Base-by-base conservation (phyloP, 2,797 vertebrate genomes). In the Hyperoplus immaculatus region DNA sequence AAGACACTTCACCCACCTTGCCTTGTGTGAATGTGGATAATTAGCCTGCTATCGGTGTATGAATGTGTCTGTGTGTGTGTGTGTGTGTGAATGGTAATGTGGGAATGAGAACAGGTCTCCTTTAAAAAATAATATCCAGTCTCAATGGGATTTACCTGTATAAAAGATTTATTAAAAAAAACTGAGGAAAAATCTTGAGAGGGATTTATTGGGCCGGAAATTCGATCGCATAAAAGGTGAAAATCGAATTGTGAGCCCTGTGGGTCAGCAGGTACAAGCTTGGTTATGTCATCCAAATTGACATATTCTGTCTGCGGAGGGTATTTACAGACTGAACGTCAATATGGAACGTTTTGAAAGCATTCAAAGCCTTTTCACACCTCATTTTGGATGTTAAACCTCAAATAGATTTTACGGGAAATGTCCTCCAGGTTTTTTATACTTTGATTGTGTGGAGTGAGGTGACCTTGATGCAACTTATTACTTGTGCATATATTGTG, bases 211-310 rank as follows among this genome's bases (percentile, higher is more conserved):
- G 11, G 16, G 15, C 29, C 16, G 68, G 54, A 66, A 53, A 64
- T 68, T 39, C 53, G 16, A 39, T 47, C 29, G 47, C 58, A 64
- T 50, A 21, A 12, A 54, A 59, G 29, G 45, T 65, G 39, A 46
- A 65, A 64, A 83, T 69, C 11, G 0, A 73, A 65, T 18, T 7
- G 72, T 0, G 39, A 72, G 66, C 66, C 50, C 61, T 62, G 42
- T 16, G 8, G 47, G 38, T 15, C n/a, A 36, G 58, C 50, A 61
- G 51, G n/a, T 45, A 29, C 36, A 75, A 41, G 57, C 69, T 47
- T 1, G 21, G 45, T 58, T 55, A 61, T 55, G 66, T 64, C 39
- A 49, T 63, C 18, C 18, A 45, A 43, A 68, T 18, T n/a, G 53
- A 65, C 59, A 36, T 21, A 9, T 14, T 66, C 29, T 14, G 6